These are phyloP conservation scores for Epizoanthus rinbou DNA, from an alignment of 92 coral and sea anemone genomes.

Conservation along the genomic window DNA sequence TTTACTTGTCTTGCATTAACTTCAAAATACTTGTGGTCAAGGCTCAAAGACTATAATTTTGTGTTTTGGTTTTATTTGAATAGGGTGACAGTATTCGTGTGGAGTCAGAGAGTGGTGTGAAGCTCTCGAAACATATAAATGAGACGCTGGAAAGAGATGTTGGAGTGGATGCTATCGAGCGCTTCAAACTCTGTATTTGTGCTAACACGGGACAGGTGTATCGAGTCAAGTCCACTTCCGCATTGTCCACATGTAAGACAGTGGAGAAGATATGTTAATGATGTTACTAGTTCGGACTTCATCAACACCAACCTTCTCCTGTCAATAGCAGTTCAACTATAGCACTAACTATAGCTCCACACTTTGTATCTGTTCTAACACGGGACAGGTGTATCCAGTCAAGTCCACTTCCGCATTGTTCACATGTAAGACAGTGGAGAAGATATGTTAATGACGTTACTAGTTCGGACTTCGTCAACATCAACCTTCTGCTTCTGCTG, in stretches of 20 bases:
- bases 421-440: constrained; percentile 51
- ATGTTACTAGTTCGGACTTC: background rate
- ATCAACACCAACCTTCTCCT: too few species aligned
- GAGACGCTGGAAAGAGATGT: constrained; percentile 16
- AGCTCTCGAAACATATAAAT: background rate
- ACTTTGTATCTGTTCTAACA: too few species aligned
- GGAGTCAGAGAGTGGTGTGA: constrained; percentile 43
- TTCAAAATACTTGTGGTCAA: background rate
- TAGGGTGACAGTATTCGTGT: constrained; percentile 47
- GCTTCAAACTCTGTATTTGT: constrained; percentile 71
- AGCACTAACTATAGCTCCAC: too few species aligned
- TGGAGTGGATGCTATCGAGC: background rate
- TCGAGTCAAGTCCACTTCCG: constrained; percentile 49
- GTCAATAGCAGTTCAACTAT: too few species aligned
- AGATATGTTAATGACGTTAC: constrained; percentile 31
- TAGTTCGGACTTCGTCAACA: too few species aligned
- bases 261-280: constrained; percentile 45
- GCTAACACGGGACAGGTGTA: constrained; percentile 57
- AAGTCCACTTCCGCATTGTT: constrained; percentile 18
- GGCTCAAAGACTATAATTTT: background rate
- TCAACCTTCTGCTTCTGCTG: too few species aligned
- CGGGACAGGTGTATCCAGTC: too few species aligned
- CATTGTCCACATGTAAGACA: constrained; percentile 49
- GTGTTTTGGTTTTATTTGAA: background rate
- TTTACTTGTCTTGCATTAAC: background rate